phyloP scores from a whole-genome alignment of 2,797 vertebrate species.

The Pyrrhura leucotis region DNA sequence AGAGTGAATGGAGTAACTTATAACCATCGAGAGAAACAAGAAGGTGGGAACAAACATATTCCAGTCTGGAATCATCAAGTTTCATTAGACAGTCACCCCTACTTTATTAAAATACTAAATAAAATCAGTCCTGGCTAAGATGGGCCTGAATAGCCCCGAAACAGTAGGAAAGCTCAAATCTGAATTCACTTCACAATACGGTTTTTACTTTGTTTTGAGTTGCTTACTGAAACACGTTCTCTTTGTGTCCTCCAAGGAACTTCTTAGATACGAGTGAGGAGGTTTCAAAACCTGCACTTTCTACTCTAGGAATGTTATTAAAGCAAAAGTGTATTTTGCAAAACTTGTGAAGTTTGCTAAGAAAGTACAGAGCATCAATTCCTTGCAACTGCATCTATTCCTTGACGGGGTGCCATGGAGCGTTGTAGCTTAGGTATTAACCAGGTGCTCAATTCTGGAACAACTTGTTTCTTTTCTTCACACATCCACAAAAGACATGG shows the following conservation, averaged over 20 bases:
- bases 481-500: neutral
- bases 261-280: neutral
- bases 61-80: neutral
- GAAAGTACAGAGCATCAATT: neutral
- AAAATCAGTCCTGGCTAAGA: neutral
- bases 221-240: neutral
- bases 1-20: neutral
- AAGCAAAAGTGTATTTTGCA: neutral
- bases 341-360: neutral
- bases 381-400: neutral
- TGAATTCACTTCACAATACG: neutral
- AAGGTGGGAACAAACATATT: neutral
- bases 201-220: neutral
- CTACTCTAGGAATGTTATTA: neutral
- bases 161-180: neutral
- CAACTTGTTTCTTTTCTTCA: neutral
- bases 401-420: neutral
- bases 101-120: neutral
- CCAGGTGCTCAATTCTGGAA: neutral
- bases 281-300: neutral
- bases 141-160: neutral
- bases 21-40: neutral
- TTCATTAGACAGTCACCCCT: neutral
- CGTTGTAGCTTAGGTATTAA: neutral
- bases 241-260: neutral